Conservation (phyloP, 2,797 vertebrate species). For the Myotis daubentonii region DNA sequence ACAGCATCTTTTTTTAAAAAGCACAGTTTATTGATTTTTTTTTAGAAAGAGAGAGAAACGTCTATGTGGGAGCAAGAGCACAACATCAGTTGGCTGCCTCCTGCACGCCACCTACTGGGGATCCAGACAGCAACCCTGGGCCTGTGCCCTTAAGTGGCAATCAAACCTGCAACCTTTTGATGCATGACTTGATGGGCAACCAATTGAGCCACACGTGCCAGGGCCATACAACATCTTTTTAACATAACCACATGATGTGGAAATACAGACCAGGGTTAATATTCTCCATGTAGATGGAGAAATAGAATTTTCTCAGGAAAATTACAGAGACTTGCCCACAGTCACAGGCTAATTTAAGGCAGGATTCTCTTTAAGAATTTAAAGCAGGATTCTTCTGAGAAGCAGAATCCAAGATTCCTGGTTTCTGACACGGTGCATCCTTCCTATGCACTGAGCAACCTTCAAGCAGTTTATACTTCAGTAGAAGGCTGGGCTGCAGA, state of each 20-base stretch:
- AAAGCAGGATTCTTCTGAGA: not conserved
- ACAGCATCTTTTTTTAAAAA: not conserved
- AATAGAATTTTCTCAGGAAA: constrained; percentile 7
- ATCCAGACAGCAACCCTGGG: not conserved
- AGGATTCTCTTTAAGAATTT: not conserved
- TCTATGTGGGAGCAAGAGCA: not conserved
- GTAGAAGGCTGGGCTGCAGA: not conserved
- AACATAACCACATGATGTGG: not conserved
- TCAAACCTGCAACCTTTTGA: not conserved
- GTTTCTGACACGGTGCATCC: not conserved
- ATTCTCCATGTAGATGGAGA: not conserved
- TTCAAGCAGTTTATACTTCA: not conserved
- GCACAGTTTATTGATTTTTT: not conserved
- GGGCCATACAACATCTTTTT: not conserved
- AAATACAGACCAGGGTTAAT: not conserved
- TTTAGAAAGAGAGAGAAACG: not conserved
- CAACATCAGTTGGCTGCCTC: not conserved
- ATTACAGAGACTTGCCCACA: not conserved
- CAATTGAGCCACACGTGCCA: not conserved
- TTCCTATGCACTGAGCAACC: not conserved
- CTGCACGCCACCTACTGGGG: not conserved
- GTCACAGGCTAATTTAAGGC: not conserved
- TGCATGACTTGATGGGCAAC: not conserved
- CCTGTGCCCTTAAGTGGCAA: not conserved
- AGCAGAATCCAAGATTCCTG: not conserved